phyloP scores from a whole-genome alignment of 2,113 vertebrate genomes.

The Aramus guarauna region DNA sequence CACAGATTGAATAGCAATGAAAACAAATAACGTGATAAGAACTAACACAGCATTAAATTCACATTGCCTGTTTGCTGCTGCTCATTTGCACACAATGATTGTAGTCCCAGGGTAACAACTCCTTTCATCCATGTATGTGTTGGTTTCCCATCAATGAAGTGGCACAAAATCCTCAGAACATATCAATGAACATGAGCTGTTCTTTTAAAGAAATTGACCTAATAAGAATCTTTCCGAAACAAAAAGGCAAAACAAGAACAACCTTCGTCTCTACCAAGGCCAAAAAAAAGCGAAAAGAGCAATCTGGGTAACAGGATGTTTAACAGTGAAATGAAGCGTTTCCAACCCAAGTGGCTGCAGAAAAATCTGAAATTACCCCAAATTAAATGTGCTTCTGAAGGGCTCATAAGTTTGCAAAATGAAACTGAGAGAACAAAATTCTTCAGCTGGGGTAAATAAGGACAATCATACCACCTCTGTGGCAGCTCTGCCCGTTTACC shows the following conservation, averaged over 20 bases:
- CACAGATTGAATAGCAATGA: not conserved
- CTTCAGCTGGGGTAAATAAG: not conserved
- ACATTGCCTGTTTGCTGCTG: not conserved
- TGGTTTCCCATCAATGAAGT: not conserved
- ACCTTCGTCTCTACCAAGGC: accelerated
- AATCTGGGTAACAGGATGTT: not conserved
- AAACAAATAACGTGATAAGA: not conserved
- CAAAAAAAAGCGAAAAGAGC: not conserved
- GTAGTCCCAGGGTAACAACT: not conserved
- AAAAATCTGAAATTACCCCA: not conserved
- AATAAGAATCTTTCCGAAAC: not conserved
- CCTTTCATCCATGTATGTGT: not conserved
- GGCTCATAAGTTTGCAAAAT: not conserved
- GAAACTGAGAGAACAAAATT: not conserved
- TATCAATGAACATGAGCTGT: not conserved
- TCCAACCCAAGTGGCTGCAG: not conserved
- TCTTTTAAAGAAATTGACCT: not conserved
- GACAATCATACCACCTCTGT: accelerated
- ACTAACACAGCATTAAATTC: not conserved
- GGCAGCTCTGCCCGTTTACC: not conserved
- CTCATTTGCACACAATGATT: not conserved
- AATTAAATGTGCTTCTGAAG: not conserved
- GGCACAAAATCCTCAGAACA: not conserved
- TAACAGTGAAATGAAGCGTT: not conserved
- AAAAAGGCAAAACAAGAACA: not conserved